Evolutionary conservation across 1,140 invertebrate species (phyloP), one percentile per base, ranked within the genome.

Genomic region (Drosophila neocordata): DNA sequence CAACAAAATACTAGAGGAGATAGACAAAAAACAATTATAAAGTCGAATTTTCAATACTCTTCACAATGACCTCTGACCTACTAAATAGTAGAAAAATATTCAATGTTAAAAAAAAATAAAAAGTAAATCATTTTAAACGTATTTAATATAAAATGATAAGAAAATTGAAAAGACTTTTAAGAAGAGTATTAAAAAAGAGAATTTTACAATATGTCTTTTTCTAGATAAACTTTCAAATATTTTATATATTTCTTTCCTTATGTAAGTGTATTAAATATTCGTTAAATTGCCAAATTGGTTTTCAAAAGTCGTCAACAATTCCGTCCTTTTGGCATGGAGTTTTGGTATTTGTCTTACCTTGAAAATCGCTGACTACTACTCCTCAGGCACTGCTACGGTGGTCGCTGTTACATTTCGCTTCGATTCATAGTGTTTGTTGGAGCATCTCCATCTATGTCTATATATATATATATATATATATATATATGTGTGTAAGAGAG

Each of bases 321-420:
- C 34, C 41, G 37, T n/a, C 20, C 41, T 41, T 35, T 35, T 18
- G 27, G 27, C 27, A 31, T 31, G 27, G 6, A 31, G 27, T 31
- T 63, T 37, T 41, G 48, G 38, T 51, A 61, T 76, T 84, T 84
- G 81, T 87, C 81, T 85, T 85, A 85, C 81, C 81, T 85, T 85
- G 81, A 85, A 85, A 87, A 87, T 82, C 82, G 75, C 67, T 71
- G 78, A 75, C 69, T 76, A 71, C 69, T 85, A 69, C 27, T 53
- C 41, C 55, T 82, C 62, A 66, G 70, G 27, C 27, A 69, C 82
- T 87, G 81, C 81, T 69, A 66, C 73, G 81, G 81, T 80, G 81
- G 77, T 85, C 82, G 81, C 61, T 70, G 80, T 67, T 73, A 62
- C 66, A 37, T 56, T 55, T 41, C 13, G 18, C 62, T 74, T 53